Conservation (phyloP, 2,113 vertebrate genomes). For the Leucoraja erinaceus region DNA sequence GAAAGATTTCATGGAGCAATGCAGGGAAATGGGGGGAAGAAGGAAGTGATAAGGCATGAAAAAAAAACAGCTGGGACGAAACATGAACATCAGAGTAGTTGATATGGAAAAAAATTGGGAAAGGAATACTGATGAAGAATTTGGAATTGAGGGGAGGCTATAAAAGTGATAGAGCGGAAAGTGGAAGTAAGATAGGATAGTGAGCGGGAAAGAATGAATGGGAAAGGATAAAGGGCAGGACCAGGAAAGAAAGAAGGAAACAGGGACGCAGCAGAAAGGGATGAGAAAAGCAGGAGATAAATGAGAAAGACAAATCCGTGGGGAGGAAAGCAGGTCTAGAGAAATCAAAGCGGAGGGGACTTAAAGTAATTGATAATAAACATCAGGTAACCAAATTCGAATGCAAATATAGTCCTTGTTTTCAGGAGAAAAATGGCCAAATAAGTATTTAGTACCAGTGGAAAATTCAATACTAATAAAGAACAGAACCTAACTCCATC, state of each 20-base stretch:
- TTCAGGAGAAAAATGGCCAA: background rate
- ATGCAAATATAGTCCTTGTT: background rate
- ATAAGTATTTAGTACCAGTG: background rate
- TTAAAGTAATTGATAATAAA: background rate
- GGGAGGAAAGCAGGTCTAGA: conserved; percentile 6
- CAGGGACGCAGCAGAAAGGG: conserved; percentile 46
- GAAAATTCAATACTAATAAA: background rate
- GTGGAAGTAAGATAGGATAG: background rate
- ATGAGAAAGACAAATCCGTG: conserved; percentile 41
- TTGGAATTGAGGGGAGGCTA: too few relatives aligned
- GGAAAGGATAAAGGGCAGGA: conserved; percentile 54
- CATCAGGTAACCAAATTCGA: background rate
- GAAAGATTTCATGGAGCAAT: background rate
- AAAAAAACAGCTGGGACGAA: too few relatives aligned
- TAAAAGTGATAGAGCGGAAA: background rate
- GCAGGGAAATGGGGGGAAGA: background rate
- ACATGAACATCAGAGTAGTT: accelerated
- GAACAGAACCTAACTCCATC: background rate
- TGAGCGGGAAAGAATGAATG: background rate
- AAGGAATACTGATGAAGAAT: too few relatives aligned
- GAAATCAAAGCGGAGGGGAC: background rate
- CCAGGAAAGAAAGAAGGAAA: conserved; percentile 63
- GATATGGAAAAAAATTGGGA: too few relatives aligned
- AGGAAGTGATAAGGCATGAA: too few relatives aligned
- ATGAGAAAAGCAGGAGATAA: conserved; percentile 46